A percentile compares a stretch with the other conserved stretches of the same genome.
Conservation (phyloP, 1,140 invertebrate genomes). For the Drosophila pruinosa region DNA sequence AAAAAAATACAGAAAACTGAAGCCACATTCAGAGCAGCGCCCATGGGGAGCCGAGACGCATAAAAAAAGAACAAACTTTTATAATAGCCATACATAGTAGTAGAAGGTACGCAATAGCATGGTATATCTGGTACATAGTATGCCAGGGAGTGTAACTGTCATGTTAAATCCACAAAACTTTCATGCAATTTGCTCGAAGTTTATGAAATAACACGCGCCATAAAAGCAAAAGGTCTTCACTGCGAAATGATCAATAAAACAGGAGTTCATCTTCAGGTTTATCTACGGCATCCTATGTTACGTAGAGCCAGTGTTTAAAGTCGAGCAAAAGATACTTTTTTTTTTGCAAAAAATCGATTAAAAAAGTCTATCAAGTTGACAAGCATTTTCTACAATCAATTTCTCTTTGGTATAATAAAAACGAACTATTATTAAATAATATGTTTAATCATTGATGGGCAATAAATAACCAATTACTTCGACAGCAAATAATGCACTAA, state of each 20-base stretch:
- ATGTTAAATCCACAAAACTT: conserved; percentile 65
- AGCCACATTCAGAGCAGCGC: conserved; percentile 38
- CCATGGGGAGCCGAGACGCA: conserved; percentile 51
- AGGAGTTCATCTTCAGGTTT: background rate
- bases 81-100: conserved; percentile 63
- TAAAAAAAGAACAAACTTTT: conserved; percentile 66
- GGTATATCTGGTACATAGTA: background rate
- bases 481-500: conserved; percentile 3
- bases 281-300: background rate
- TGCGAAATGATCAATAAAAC: conserved; percentile 23
- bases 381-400: no score
- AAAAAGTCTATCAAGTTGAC: background rate
- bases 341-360: no score
- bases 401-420: background rate
- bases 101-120: conserved; percentile 24
- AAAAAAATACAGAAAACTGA: conserved; percentile 44
- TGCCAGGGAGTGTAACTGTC: conserved; percentile 43
- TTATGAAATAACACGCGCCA: conserved; percentile 56
- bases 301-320: background rate
- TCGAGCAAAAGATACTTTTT: no score
- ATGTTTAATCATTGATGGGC: background rate
- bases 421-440: background rate
- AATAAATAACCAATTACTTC: conserved; percentile 5
- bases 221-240: conserved; percentile 25
- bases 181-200: conserved; percentile 67